Evolutionary conservation across 2,113 vertebrate genomes (phyloP).

Genomic region (Oceanites oceanicus): DNA sequence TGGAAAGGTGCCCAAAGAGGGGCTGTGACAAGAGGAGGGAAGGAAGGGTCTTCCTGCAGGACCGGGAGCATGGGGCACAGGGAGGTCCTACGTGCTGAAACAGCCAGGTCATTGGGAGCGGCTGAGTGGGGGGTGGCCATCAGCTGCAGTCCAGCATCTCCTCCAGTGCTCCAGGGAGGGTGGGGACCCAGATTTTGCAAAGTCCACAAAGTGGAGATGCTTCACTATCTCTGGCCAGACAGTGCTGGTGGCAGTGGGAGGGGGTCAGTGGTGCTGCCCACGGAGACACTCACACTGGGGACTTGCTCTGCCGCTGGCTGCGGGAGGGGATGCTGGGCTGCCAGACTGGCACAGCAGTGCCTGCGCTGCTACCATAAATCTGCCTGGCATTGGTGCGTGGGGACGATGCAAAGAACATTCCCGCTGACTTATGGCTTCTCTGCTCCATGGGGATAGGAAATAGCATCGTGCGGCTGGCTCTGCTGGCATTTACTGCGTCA

Average conservation of each 20-base stretch:
- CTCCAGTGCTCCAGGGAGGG: neutral
- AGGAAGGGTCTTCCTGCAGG: neutral
- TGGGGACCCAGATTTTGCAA: neutral
- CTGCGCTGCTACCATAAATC: neutral
- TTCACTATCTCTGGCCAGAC: neutral
- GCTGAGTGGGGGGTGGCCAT: accelerated
- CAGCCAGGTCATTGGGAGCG: accelerated
- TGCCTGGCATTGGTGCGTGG: neutral
- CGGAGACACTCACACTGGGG: accelerated
- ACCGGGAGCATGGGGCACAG: accelerated
- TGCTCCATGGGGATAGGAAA: neutral
- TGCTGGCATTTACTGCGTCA: neutral
- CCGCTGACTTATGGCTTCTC: neutral
- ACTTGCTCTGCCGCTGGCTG: neutral
- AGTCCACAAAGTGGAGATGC: neutral
- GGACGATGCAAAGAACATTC: neutral
- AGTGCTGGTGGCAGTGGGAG: neutral
- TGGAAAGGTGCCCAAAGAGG: neutral
- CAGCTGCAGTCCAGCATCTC: neutral
- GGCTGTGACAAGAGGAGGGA: neutral
- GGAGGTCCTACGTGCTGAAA: accelerated
- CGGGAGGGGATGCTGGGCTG: neutral
- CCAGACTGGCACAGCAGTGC: neutral
- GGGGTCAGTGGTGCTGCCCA: neutral
- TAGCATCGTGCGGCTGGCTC: neutral